Conservation (phyloP, 2,797 vertebrate genomes). For the Rhinatrema bivittatum region DNA sequence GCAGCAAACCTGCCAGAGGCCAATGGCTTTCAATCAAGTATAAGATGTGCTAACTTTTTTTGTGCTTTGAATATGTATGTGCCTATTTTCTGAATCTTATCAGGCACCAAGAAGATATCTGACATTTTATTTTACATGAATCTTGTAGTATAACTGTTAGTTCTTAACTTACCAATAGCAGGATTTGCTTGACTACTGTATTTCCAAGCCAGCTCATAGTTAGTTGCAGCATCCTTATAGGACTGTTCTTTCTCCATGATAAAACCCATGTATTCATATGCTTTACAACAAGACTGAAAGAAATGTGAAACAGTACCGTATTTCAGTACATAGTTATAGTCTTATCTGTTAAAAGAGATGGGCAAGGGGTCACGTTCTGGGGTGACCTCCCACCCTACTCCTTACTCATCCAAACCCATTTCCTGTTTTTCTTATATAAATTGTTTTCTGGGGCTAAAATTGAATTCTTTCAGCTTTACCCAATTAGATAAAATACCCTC, state of each 20-base stretch:
- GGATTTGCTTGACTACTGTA: slow-evolving; percentile 46
- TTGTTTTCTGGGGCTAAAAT: not conserved
- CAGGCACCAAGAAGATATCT: too few relatives aligned
- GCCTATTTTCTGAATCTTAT: too few relatives aligned
- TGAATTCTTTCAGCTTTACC: too few relatives aligned
- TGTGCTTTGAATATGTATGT: too few relatives aligned
- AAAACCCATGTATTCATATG: slow-evolving; percentile 63
- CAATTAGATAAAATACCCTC: too few relatives aligned
- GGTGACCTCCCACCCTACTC: not conserved
- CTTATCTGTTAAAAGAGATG: too few relatives aligned
- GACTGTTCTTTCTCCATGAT: slow-evolving; percentile 63
- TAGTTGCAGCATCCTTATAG: slow-evolving; percentile 52
- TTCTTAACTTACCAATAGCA: slow-evolving; percentile 51
- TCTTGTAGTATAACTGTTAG: too few relatives aligned
- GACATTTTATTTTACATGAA: too few relatives aligned
- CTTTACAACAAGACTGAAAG: slow-evolving; percentile 58
- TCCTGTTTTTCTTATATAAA: accelerated
- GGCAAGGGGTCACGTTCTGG: not conserved
- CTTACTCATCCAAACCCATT: not conserved
- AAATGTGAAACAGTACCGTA: not conserved
- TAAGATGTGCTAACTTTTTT: too few relatives aligned
- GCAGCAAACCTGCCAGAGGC: too few relatives aligned
- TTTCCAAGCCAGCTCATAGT: slow-evolving; percentile 61
- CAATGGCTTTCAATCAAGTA: too few relatives aligned
- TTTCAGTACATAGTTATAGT: not conserved